These are phyloP conservation scores for Papilio machaon DNA, from an alignment of 1,140 invertebrate genomes.

Conservation along the genomic window DNA sequence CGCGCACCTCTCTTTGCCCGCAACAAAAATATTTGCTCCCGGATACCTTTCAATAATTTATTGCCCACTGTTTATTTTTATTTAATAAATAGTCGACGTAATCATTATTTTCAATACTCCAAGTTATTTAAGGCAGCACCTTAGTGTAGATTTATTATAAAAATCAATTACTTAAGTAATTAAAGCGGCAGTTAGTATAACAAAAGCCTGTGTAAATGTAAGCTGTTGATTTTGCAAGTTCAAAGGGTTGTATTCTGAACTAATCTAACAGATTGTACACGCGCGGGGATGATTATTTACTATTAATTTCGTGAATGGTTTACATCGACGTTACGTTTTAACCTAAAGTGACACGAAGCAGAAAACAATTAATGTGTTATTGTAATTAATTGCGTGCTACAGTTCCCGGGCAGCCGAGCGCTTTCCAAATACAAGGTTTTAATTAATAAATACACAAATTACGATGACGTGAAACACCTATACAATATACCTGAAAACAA, in stretches of 20 bases:
- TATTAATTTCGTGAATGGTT: conserved; percentile 2
- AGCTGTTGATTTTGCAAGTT: not conserved
- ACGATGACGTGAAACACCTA: not conserved
- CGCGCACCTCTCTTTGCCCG: not conserved
- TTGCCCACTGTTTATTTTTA: not conserved
- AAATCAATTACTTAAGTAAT: not conserved
- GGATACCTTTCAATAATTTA: conserved; percentile 3
- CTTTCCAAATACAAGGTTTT: conserved; percentile 1
- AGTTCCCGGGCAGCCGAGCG: not conserved
- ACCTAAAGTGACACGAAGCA: conserved; percentile 14
- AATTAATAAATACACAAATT: conserved; percentile 20
- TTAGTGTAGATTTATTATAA: too few species aligned
- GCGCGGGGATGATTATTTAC: conserved; percentile 5
- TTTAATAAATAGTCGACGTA: not conserved
- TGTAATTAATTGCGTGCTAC: conserved; percentile 23
- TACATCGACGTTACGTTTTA: conserved; percentile 14
- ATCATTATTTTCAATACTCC: not conserved
- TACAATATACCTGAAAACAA: not conserved
- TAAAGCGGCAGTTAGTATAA: not conserved
- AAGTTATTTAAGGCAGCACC: too few species aligned
- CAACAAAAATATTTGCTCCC: conserved; percentile 1
- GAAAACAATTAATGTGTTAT: conserved; percentile 24
- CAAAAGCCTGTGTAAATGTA: not conserved
- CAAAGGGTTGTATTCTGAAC: not conserved
- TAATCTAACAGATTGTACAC: conserved; percentile 5